A percentile compares a stretch with the other conserved stretches of the same genome.
Conservation (phyloP, 2,113 vertebrate species). For the Hyla sarda region DNA sequence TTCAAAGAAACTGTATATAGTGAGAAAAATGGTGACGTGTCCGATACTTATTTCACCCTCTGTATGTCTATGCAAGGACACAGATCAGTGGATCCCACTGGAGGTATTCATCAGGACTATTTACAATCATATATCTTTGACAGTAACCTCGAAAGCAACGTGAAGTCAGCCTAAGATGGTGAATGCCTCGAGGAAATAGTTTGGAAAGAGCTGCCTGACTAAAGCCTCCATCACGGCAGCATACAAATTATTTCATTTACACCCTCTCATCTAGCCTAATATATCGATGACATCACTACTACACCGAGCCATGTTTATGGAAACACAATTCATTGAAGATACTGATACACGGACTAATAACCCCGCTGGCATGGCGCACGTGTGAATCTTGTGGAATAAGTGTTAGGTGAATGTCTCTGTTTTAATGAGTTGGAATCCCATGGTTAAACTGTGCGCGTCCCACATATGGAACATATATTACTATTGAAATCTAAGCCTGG, state of each 20-base stretch:
- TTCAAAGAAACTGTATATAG: too few relatives aligned
- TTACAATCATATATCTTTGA: too few relatives aligned
- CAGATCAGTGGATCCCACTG: too few relatives aligned
- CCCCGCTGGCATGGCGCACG: not conserved
- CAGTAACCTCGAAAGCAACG: too few relatives aligned
- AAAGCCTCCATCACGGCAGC: not conserved
- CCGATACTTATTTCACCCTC: too few relatives aligned
- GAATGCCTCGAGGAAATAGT: too few relatives aligned
- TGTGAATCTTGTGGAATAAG: constrained; percentile 19
- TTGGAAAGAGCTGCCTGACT: too few relatives aligned
- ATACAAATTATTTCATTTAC: not conserved
- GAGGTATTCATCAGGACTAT: too few relatives aligned
- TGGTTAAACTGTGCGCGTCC: constrained; percentile 27
- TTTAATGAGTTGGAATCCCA: constrained; percentile 39
- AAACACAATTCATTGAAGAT: not conserved
- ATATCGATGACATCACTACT: constrained; percentile 21
- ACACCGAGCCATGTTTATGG: not conserved
- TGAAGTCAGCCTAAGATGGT: too few relatives aligned
- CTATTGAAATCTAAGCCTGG: constrained; percentile 23
- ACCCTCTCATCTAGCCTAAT: not conserved
- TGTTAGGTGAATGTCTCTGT: constrained; percentile 38
- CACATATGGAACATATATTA: constrained; percentile 48
- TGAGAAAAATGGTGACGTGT: too few relatives aligned
- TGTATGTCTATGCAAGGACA: too few relatives aligned
- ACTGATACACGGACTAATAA: constrained; percentile 6